Conservation (phyloP, 2,113 vertebrate genomes). For the Phaethon lepturus region DNA sequence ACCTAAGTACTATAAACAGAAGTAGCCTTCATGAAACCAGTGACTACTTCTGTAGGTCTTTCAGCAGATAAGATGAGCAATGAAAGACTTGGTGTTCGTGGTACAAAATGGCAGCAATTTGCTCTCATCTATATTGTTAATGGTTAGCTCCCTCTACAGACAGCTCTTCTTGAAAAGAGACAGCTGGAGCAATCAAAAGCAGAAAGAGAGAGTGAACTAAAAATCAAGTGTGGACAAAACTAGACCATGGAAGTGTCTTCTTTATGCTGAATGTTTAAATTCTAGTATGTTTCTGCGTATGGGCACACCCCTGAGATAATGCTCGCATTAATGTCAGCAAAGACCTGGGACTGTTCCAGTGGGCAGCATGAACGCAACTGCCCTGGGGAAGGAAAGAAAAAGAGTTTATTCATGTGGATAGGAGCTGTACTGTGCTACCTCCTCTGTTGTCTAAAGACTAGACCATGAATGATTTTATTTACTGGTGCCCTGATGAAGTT, state of each 20-base stretch:
- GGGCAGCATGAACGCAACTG: background rate
- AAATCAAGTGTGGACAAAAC: background rate
- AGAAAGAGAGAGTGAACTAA: background rate
- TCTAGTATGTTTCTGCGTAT: background rate
- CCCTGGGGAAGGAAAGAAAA: background rate
- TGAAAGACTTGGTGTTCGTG: background rate
- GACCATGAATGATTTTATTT: background rate
- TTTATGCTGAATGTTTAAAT: background rate
- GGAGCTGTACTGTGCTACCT: background rate
- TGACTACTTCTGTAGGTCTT: background rate
- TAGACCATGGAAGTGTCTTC: background rate
- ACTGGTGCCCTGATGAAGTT: background rate
- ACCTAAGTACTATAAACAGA: background rate
- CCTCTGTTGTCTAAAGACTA: background rate
- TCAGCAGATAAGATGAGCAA: background rate
- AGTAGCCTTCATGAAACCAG: background rate
- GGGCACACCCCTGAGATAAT: background rate
- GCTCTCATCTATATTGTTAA: accelerated
- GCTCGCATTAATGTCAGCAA: background rate
- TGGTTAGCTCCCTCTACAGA: background rate
- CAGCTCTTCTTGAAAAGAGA: background rate
- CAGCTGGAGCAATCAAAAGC: background rate
- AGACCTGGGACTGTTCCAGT: accelerated
- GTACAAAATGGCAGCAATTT: background rate
- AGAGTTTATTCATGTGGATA: background rate